A percentile compares a stretch with the other conserved stretches of the same genome.
Conservation (phyloP, 2,113 vertebrate genomes). For the Xiphophorus hellerii region DNA sequence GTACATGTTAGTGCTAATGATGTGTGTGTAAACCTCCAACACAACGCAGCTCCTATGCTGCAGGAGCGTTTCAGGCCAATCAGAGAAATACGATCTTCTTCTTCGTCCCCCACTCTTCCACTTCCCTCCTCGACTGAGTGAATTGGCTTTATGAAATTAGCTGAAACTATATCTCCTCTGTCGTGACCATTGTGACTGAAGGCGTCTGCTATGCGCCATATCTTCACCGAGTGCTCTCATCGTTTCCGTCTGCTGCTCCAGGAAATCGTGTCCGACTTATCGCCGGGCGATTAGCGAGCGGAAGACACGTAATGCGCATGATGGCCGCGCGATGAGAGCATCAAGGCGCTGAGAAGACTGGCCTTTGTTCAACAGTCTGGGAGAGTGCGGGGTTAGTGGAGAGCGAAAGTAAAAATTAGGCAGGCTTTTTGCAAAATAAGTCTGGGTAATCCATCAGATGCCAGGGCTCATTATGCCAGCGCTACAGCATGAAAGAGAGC, state of each 20-base stretch:
- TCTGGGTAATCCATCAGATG: conserved; percentile 75
- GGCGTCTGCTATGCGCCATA: conserved; percentile 7
- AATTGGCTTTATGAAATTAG: conserved; percentile 35
- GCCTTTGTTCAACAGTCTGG: conserved; percentile 55
- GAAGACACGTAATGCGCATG: conserved; percentile 28
- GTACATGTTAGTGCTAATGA: not conserved
- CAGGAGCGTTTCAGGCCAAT: not conserved
- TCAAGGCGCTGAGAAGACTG: conserved; percentile 47
- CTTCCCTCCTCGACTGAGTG: not conserved
- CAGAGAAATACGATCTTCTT: conserved; percentile 11
- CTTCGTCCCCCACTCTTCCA: conserved; percentile 1
- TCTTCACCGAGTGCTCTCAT: conserved; percentile 16
- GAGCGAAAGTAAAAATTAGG: conserved; percentile 61
- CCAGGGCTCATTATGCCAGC: conserved; percentile 69
- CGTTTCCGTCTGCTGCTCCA: conserved; percentile 18
- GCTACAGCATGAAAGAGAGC: conserved; percentile 60
- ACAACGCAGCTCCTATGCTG: no score
- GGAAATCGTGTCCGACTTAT: conserved; percentile 54
- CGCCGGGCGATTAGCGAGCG: conserved; percentile 51
- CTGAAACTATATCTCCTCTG: not conserved
- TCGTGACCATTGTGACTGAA: conserved; percentile 28
- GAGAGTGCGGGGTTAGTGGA: conserved; percentile 34
- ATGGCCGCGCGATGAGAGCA: conserved; percentile 40
- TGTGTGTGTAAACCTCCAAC: not conserved
- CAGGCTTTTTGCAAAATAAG: conserved; percentile 64